Conservation (phyloP, 2,888 invertebrate species). For the Eulithis testata region DNA sequence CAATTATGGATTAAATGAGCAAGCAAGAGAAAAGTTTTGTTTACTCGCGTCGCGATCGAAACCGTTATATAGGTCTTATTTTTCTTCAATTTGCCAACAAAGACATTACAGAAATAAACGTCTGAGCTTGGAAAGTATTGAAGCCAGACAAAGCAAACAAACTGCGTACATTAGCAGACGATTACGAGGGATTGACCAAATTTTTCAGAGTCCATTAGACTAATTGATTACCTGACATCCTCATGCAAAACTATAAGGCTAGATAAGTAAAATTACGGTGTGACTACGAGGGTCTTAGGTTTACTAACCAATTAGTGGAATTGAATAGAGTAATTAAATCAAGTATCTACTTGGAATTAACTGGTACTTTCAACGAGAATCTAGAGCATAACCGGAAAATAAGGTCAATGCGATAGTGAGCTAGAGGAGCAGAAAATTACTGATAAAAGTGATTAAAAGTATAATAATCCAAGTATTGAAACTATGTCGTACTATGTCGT, state of each 20-base stretch:
- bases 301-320: conserved; percentile 41
- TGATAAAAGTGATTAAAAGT: not conserved
- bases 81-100: conserved; percentile 27
- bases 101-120: conserved; percentile 20
- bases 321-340: conserved; percentile 43
- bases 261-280: conserved; percentile 31
- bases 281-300: conserved; percentile 29
- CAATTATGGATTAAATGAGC: conserved; percentile 4
- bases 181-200: conserved; percentile 20
- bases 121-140: conserved; percentile 19
- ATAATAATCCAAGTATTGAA: not conserved
- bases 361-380: conserved; percentile 33
- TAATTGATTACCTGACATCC: conserved; percentile 49
- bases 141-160: conserved; percentile 29
- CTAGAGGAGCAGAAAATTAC: not conserved
- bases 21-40: conserved; percentile 3
- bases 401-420: conserved; percentile 2
- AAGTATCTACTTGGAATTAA: conserved; percentile 43
- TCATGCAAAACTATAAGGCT: conserved; percentile 25
- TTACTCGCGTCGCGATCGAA: not conserved
- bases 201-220: conserved; percentile 44
- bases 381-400: conserved; percentile 20
- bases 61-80: conserved; percentile 17
- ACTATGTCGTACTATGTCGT: no score
- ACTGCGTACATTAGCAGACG: conserved; percentile 29